Percentiles rank a stretch among this genome's conserved stretches.
These are phyloP conservation scores for Drosophila mayri DNA, from an alignment of 1,140 invertebrate genomes.

Conservation along the genomic window DNA sequence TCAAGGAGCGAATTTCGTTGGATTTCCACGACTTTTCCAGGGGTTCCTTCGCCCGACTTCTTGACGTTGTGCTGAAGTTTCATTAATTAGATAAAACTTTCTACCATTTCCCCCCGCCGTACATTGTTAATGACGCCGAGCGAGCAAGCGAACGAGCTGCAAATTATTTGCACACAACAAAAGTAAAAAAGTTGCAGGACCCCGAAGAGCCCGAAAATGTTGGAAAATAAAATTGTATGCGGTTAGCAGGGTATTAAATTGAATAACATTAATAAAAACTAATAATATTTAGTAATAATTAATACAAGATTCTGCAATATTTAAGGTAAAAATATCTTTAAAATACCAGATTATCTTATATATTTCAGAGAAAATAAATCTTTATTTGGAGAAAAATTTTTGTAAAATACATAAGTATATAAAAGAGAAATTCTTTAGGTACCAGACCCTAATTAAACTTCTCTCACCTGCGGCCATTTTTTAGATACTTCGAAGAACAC, in stretches of 20 bases:
- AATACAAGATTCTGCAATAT: neutral
- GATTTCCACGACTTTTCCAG: neutral
- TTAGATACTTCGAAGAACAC: constrained; percentile 9
- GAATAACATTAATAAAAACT: neutral
- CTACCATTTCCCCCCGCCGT: constrained; percentile 23
- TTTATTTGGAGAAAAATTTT: neutral
- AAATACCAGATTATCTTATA: no score
- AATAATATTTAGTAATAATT: neutral
- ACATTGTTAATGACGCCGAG: constrained; percentile 76
- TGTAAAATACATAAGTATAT: neutral
- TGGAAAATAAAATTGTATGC: constrained; percentile 25
- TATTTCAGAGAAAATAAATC: neutral
- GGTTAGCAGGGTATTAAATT: constrained; percentile 17
- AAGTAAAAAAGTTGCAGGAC: constrained; percentile 65
- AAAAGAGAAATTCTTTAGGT: neutral
- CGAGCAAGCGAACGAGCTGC: constrained; percentile 66
- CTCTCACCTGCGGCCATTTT: neutral
- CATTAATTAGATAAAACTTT: constrained; percentile 85
- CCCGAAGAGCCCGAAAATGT: constrained; percentile 22
- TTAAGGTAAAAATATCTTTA: no score
- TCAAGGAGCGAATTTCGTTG: constrained; percentile 28
- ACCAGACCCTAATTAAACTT: neutral
- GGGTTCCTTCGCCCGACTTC: constrained; percentile 46
- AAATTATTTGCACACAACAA: constrained; percentile 82
- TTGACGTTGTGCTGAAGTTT: constrained; percentile 82